phyloP scores from a whole-genome alignment of 2,113 vertebrate genomes.

The Pomatostomus ruficeps region DNA sequence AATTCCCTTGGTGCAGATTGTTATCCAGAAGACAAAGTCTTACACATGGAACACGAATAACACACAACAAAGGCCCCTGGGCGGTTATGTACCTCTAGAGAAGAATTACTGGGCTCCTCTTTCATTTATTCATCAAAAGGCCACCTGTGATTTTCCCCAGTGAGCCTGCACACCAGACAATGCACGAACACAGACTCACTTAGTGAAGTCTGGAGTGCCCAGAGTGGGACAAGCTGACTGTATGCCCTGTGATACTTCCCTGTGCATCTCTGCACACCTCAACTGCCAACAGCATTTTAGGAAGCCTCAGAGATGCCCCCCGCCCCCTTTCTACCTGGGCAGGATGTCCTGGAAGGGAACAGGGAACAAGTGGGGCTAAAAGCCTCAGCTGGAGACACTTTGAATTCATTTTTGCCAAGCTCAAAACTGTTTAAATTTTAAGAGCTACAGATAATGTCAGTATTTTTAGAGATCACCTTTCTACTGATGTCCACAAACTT shows the following conservation, averaged over 20 bases:
- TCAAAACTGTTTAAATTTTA: neutral
- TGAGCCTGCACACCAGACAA: neutral
- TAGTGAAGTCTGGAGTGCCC: neutral
- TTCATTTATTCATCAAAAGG: neutral
- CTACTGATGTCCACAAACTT: neutral
- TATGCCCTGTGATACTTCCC: neutral
- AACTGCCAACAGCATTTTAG: neutral
- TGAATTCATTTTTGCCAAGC: neutral
- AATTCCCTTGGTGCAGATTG: neutral
- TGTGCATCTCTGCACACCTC: neutral
- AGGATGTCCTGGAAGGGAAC: neutral
- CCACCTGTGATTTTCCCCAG: neutral
- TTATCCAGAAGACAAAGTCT: neutral
- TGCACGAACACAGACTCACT: rapidly evolving
- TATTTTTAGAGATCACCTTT: neutral
- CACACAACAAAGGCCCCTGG: neutral
- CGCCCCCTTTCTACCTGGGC: neutral
- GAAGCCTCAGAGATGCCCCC: neutral
- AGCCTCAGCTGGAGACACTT: neutral
- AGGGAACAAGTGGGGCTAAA: neutral
- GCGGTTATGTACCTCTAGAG: neutral
- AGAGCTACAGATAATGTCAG: neutral
- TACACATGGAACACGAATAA: neutral
- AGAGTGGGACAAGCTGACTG: neutral
- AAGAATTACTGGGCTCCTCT: neutral